Conservation (phyloP, 2,888 invertebrate species). For the Patella caerulea region DNA sequence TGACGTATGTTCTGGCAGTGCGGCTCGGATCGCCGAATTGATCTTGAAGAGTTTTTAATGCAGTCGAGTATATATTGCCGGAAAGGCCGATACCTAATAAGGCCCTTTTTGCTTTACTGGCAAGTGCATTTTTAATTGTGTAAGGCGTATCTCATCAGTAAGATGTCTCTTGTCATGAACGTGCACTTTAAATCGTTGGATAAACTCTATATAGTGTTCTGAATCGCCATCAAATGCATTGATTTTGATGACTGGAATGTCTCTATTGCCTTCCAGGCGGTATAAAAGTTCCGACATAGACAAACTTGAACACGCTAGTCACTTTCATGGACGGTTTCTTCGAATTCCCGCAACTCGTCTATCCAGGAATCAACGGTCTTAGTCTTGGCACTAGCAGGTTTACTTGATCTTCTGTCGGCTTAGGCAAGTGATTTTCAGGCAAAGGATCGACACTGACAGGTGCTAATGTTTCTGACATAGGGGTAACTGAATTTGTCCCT, state of each 20-base stretch:
- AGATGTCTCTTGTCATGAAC: slow-evolving; percentile 22
- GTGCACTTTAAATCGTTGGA: slow-evolving; percentile 14
- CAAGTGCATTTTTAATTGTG: slow-evolving; percentile 19
- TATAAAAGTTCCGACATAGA: not conserved
- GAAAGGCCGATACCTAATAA: slow-evolving; percentile 17
- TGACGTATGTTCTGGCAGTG: slow-evolving; percentile 19
- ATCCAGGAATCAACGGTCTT: slow-evolving; percentile 17
- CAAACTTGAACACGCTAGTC: not conserved
- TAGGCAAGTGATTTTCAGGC: too few species aligned
- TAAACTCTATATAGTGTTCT: not conserved
- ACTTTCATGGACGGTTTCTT: not conserved
- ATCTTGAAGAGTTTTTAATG: slow-evolving; percentile 21
- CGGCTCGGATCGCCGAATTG: slow-evolving; percentile 21
- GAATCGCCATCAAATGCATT: not conserved
- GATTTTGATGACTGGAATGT: not conserved
- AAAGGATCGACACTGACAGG: too few species aligned
- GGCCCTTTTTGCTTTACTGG: slow-evolving; percentile 13
- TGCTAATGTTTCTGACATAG: too few species aligned
- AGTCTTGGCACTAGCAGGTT: not conserved
- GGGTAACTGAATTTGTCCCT: too few species aligned
- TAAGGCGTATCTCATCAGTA: slow-evolving; percentile 20
- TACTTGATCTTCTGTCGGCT: too few species aligned
- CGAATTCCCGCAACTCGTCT: slow-evolving; percentile 6
- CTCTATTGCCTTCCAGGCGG: not conserved
- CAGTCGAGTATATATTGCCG: slow-evolving; percentile 19